Evolutionary conservation across 2,113 vertebrate genomes (phyloP).

Genomic region (Tapirus terrestris): DNA sequence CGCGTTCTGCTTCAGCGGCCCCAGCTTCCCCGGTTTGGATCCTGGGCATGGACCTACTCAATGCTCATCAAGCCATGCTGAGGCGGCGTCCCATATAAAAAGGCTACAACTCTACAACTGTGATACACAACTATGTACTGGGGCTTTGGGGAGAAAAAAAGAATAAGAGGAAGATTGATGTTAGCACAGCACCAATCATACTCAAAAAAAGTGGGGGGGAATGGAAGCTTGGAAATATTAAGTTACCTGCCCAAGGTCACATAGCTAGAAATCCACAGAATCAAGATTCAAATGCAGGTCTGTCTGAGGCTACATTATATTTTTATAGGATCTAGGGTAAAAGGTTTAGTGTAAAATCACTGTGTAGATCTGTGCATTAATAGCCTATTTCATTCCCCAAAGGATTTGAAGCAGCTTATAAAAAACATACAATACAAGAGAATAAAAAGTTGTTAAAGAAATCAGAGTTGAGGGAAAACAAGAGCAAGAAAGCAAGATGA

Average conservation of each 20-base stretch:
- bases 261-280: neutral
- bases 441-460: neutral
- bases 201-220: neutral
- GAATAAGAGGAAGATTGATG: no score
- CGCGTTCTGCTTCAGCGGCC: no score
- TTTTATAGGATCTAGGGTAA: neutral
- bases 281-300: neutral
- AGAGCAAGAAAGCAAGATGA: neutral
- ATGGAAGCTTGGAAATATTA: constrained; percentile 1
- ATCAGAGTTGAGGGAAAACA: neutral
- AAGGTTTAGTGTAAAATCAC: neutral
- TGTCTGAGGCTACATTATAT: neutral
- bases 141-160: no score
- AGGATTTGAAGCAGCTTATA: constrained; percentile 10
- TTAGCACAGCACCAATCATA: no score
- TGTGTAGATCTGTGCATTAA: neutral
- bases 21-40: no score
- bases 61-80: no score
- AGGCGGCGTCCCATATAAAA: no score
- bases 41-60: no score
- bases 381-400: neutral
- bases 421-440: neutral
- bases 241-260: neutral
- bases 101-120: no score
- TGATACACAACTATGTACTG: no score